Evolutionary conservation across 1,140 invertebrate species (phyloP).

Genomic region (Pemphigus obesinymphae): DNA sequence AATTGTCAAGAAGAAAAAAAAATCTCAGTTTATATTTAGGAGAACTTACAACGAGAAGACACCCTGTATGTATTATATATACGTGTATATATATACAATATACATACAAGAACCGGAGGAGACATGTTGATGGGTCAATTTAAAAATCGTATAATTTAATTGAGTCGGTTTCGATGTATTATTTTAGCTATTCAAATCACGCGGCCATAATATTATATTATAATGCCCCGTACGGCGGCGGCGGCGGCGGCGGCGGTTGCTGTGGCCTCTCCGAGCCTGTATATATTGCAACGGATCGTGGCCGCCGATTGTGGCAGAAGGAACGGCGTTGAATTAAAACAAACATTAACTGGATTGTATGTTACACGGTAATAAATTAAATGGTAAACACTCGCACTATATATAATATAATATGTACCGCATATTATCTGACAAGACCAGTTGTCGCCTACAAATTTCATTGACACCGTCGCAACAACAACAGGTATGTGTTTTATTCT

Average conservation of each 20-base stretch:
- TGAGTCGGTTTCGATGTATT: conserved; percentile 40
- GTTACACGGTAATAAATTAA: conserved; percentile 41
- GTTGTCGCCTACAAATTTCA: conserved; percentile 41
- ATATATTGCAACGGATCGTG: neutral
- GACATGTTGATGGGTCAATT: conserved; percentile 40
- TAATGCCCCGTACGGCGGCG: neutral
- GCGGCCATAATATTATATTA: too few species aligned
- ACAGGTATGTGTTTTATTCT: conserved; percentile 27
- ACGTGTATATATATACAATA: too few species aligned
- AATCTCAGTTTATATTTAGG: too few species aligned
- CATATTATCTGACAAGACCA: conserved; percentile 39
- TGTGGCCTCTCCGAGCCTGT: neutral
- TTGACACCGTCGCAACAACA: conserved; percentile 30
- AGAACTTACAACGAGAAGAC: too few species aligned
- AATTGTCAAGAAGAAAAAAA: too few species aligned
- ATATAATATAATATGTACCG: neutral
- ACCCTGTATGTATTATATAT: too few species aligned
- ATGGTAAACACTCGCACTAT: conserved; percentile 13
- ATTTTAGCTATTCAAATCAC: conserved; percentile 35
- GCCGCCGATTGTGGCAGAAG: neutral
- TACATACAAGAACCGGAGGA: neutral
- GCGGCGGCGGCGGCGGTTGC: conserved; percentile 5
- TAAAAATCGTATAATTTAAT: conserved; percentile 40
- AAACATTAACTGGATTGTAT: conserved; percentile 40
- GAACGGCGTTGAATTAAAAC: conserved; percentile 23